These are phyloP conservation scores for Malachius bipustulatus DNA, from an alignment of 2,888 invertebrate genomes.

Conservation along the genomic window DNA sequence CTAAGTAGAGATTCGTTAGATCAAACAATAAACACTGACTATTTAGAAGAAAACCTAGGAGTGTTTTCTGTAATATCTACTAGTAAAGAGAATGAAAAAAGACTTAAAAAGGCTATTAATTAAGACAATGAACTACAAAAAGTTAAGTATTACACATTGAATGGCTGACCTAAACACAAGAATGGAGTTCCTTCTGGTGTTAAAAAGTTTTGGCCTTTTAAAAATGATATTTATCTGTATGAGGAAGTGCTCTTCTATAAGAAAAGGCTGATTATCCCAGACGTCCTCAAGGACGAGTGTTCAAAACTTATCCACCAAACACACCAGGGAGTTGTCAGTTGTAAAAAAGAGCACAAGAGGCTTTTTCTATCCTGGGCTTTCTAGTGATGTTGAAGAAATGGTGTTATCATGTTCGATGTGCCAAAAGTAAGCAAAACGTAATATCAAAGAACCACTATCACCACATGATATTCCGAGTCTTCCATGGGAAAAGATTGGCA, in stretches of 20 bases:
- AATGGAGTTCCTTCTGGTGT: conserved; percentile 1
- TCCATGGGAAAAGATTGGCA: not conserved
- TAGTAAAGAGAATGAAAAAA: conserved; percentile 9
- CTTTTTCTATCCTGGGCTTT: not conserved
- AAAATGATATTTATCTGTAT: not conserved
- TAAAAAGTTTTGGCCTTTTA: conserved; percentile 1
- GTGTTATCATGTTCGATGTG: not conserved
- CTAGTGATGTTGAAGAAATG: conserved; percentile 1
- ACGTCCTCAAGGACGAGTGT: not conserved
- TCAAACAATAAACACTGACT: conserved; percentile 10
- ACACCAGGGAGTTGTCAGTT: conserved; percentile 2
- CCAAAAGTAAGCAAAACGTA: not conserved
- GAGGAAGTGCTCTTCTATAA: not conserved
- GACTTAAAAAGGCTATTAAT: conserved; percentile 4
- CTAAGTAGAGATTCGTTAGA: conserved; percentile 12
- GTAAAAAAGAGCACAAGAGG: too few relatives aligned
- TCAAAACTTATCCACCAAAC: conserved; percentile 1
- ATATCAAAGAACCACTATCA: conserved; percentile 1
- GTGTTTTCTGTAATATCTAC: conserved; percentile 11
- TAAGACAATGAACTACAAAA: not conserved
- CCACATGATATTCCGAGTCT: not conserved
- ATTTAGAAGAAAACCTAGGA: conserved; percentile 11
- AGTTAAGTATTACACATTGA: not conserved
- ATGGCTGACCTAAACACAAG: conserved; percentile 2
- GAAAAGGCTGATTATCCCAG: conserved; percentile 2